Conservation (phyloP, 2,113 vertebrate genomes). For the Prinia subflava region DNA sequence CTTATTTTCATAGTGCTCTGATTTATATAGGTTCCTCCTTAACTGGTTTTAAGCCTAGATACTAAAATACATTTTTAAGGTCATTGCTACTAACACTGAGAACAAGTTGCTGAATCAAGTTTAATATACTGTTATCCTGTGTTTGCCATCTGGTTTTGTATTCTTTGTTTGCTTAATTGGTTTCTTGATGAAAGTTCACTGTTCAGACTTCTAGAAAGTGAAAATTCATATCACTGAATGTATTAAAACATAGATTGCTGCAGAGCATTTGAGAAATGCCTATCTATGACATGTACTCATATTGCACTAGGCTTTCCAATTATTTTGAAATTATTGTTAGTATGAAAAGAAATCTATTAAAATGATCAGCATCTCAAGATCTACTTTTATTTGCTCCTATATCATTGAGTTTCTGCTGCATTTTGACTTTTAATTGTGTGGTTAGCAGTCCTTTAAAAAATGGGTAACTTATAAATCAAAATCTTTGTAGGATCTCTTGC, state of each 20-base stretch:
- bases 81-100: background rate
- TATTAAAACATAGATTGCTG: background rate
- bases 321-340: background rate
- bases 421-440: background rate
- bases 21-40: background rate
- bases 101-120: background rate
- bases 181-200: background rate
- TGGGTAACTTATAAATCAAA: background rate
- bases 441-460: background rate
- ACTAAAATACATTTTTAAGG: slow-evolving; percentile 48
- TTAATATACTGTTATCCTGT: background rate
- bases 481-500: background rate
- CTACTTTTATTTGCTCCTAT: background rate
- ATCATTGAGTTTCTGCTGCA: background rate
- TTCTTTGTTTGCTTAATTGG: background rate
- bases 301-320: background rate
- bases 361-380: background rate
- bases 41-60: background rate
- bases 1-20: background rate
- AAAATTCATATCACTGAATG: background rate
- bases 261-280: background rate
- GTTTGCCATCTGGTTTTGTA: background rate
- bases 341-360: background rate
- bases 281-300: background rate
- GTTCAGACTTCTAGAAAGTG: background rate